Evolutionary conservation across 2,888 invertebrate genomes (phyloP).

Genomic region (Anaspis maculata): DNA sequence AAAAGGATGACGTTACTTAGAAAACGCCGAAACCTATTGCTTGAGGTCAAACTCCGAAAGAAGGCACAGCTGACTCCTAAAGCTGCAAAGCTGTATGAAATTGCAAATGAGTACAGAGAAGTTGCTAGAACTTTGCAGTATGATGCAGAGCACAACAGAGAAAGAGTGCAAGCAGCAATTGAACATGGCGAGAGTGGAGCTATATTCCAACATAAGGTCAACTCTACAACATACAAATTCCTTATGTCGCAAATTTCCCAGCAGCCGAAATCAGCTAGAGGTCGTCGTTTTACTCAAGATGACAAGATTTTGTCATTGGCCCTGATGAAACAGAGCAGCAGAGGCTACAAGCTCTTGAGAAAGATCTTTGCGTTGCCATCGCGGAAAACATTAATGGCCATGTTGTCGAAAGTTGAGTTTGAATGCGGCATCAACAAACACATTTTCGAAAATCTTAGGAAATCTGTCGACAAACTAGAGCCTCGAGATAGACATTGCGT

Average conservation of each 20-base stretch:
- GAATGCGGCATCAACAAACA: background rate
- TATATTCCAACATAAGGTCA: background rate
- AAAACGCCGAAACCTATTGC: background rate
- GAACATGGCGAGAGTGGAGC: background rate
- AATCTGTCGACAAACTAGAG: background rate
- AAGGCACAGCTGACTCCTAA: slow-evolving; percentile 1
- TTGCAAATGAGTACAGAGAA: background rate
- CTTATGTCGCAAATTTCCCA: background rate
- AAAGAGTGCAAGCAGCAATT: background rate
- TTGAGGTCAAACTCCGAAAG: background rate
- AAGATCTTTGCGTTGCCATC: background rate
- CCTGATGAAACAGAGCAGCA: background rate
- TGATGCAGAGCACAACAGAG: background rate
- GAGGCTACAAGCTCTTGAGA: background rate
- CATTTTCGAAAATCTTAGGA: background rate
- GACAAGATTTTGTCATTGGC: background rate
- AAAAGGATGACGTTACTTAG: too few species aligned
- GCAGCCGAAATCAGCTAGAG: background rate
- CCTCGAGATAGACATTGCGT: background rate
- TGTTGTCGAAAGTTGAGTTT: background rate
- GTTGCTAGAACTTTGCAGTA: background rate
- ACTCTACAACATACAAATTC: background rate
- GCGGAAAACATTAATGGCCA: background rate
- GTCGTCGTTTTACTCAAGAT: background rate
- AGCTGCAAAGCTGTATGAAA: background rate